Evolutionary conservation across 1,140 invertebrate genomes (phyloP), one percentile per base, ranked within the genome.

Genomic region (Andrena cerasifolii): DNA sequence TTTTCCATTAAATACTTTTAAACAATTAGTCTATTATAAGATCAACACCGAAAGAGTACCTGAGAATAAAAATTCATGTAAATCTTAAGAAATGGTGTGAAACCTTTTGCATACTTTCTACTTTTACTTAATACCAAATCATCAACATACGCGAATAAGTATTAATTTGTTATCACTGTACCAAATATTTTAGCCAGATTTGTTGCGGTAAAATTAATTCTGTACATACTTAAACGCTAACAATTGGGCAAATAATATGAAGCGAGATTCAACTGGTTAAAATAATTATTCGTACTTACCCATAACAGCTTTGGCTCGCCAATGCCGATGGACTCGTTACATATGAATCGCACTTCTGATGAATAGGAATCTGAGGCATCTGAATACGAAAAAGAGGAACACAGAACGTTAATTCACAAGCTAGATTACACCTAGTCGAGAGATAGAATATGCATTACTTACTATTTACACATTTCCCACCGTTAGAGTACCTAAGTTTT

Each of bases 401-500:
- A 40, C 59, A 12, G 33, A 43, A 40, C 14, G 40, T 62, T 24
- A 40, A 78, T 47, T 59, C 28, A 49, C 5, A 73, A 24, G 43
- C 63, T 61, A 68, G 2, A 21, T 75, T 59, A 21, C 5, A 73
- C 43, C 53, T 28, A 47, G 31, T 21, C 45, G 10, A 63, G 26
- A n/a, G 43, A n/a, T 54, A 53, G 12, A 56, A 66, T 67, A 73
- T 45, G n/a, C 18, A 28, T 10, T 63, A 79, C 89, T 89, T 76
- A 86, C 89, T 84, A 56, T 79, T 79, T 53, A 65, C 79, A 66
- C 89, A 91, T 78, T 81, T 82, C 45, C 82, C 80, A 56, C 87
- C 84, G 80, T 89, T 87, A n/a, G 59, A 61, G 63, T 85, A 90
- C 51, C 85, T 73, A 7, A 91, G 74, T 72, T 81, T 85, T 47